Evolutionary conservation across 2,113 vertebrate species (phyloP), one percentile per base, ranked within the genome.

Genomic region (Tetraodon nigroviridis): DNA sequence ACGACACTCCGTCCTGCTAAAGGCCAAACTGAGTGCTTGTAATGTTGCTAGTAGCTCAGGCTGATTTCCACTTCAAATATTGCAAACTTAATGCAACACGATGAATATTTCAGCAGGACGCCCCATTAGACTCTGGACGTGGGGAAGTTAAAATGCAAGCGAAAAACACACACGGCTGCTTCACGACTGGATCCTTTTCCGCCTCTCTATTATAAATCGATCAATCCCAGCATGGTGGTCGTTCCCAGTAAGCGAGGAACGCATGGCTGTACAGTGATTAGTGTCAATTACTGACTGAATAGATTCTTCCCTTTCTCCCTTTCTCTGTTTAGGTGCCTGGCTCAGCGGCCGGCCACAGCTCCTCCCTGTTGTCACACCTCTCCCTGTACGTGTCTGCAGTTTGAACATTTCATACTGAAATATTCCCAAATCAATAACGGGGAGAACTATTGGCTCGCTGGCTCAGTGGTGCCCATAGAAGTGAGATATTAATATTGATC

Each of bases 51-150:
- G 58, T 68, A 58, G 59, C 57, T 84, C 62, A 61, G 59, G 54
- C 69, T 73, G 63, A 75, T 84, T 80, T 84, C 61, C 60, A 58
- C 54, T 64, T 69, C 59, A 86, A 81, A 87, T 78, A 87, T 79
- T 84, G 81, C 67, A 85, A 83, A 86, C 69, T 69, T 82, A 86
- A 86, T 81, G 84, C 76, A 79, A 79, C 71, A 80, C 56, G 18
- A 83, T 86, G 63, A 84, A 88, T 87, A 80, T 88, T 88, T 86
- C 72, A 89, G 66, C 64, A 75, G 68, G 70, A 58, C 60, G 79
- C 71, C 75, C 84, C 75, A 85, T 87, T 86, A 80, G 75, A 84
- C 67, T 51, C 46, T 11, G 24, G 41, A 76, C 82, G 51, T 0
- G 54, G 24, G 57, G 69, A 70, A 67, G 66, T 71, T 48, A 73